These are phyloP conservation scores for Cheirogaleus medius DNA, from an alignment of 2,113 vertebrate genomes.

Conservation along the genomic window DNA sequence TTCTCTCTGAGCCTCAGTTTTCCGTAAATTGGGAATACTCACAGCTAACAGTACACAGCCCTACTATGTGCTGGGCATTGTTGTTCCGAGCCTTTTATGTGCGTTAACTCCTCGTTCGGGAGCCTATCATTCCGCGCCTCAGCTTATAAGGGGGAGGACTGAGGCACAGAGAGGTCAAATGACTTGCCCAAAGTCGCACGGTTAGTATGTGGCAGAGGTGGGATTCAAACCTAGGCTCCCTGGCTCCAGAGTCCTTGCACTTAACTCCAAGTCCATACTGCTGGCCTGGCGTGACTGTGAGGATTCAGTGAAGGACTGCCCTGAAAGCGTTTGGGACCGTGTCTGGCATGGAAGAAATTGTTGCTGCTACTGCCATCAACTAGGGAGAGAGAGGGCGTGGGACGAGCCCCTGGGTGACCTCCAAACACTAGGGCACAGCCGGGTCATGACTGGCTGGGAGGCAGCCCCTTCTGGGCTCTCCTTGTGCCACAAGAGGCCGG, in stretches of 20 bases:
- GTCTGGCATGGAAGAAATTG: background rate
- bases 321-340: background rate
- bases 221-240: background rate
- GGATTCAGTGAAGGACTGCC: background rate
- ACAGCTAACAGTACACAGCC: fast-evolving
- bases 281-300: background rate
- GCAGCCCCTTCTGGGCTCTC: background rate
- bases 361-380: background rate
- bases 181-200: background rate
- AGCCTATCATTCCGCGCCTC: background rate
- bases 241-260: background rate
- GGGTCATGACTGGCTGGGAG: background rate
- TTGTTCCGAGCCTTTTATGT: background rate
- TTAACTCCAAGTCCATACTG: background rate
- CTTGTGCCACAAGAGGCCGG: background rate
- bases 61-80: fast-evolving
- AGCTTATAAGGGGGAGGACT: background rate
- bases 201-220: background rate
- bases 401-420: background rate
- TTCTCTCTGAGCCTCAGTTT: background rate
- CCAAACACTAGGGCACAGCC: background rate
- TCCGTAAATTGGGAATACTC: background rate
- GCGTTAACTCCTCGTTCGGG: background rate
- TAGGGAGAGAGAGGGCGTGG: background rate
- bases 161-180: background rate